Percentiles rank a stretch among this genome's conserved stretches.
Evolutionary conservation across 2,113 vertebrate genomes (phyloP).

Genomic region (Macheiramphus alcinus): DNA sequence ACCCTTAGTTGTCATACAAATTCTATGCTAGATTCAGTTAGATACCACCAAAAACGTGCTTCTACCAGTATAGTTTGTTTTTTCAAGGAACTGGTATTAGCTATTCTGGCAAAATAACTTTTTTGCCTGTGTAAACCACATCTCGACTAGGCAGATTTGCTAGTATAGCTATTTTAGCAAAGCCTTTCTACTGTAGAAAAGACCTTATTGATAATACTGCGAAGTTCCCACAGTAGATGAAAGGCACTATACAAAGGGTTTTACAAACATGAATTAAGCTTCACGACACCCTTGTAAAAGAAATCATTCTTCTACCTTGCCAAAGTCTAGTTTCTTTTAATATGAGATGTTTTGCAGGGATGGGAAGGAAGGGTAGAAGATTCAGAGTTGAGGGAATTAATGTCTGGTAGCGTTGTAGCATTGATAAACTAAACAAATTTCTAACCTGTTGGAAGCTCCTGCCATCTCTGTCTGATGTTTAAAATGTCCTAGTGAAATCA

Average conservation of each 20-base stretch:
- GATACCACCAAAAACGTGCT: neutral
- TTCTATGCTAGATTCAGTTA: neutral
- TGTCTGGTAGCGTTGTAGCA: neutral
- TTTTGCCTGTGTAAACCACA: neutral
- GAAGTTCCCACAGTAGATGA: slow-evolving; percentile 43
- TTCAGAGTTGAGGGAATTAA: neutral
- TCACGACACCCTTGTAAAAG: slow-evolving; percentile 33
- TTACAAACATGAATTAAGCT: slow-evolving; percentile 48
- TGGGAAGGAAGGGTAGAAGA: neutral
- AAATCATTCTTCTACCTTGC: slow-evolving; percentile 2
- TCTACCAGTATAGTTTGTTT: neutral
- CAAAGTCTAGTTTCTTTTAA: neutral
- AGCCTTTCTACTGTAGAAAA: slow-evolving; percentile 21
- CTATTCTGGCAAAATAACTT: neutral
- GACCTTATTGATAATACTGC: slow-evolving; percentile 31
- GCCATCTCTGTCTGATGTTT: neutral
- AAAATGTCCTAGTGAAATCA: neutral
- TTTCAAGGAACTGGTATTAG: neutral
- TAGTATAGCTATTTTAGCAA: slow-evolving; percentile 39
- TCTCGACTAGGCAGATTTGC: neutral
- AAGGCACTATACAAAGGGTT: slow-evolving; percentile 31
- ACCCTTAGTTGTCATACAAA: neutral
- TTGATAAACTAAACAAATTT: neutral
- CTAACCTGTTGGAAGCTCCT: neutral
- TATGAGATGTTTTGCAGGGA: neutral